Evolutionary conservation across 2,797 vertebrate species (phyloP).

Genomic region (Schizopygopsis malacanthus): DNA sequence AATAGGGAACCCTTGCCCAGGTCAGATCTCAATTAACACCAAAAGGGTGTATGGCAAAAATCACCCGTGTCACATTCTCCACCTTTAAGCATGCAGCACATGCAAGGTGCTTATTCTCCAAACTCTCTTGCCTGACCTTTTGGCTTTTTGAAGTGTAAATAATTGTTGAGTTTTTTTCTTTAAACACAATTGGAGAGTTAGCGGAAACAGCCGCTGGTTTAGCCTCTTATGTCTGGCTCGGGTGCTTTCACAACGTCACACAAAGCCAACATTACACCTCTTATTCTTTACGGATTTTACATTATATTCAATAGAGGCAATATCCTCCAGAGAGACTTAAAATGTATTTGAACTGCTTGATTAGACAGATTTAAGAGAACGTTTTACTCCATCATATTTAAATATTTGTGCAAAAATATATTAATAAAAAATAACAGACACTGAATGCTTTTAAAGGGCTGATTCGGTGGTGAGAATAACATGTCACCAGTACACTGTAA

Average conservation of each 20-base stretch:
- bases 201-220: conserved; percentile 62
- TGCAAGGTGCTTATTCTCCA: conserved; percentile 68
- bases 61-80: conserved; percentile 68
- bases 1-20: conserved; percentile 49
- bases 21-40: conserved; percentile 66
- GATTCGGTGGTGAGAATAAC: background rate
- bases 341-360: background rate
- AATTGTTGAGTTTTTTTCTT: conserved; percentile 67
- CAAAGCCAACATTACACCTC: conserved; percentile 45
- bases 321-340: background rate
- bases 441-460: background rate
- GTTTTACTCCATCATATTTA: background rate
- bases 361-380: background rate
- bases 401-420: background rate
- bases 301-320: background rate
- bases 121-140: conserved; percentile 63
- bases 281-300: background rate
- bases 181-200: conserved; percentile 57
- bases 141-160: conserved; percentile 65
- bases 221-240: conserved; percentile 59
- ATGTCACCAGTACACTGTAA: background rate
- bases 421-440: background rate
- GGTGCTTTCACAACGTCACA: conserved; percentile 52
- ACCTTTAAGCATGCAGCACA: conserved; percentile 61
- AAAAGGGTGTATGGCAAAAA: conserved; percentile 71